phyloP scores from a whole-genome alignment of 2,888 invertebrate species.

The Sthenelais limicola region DNA sequence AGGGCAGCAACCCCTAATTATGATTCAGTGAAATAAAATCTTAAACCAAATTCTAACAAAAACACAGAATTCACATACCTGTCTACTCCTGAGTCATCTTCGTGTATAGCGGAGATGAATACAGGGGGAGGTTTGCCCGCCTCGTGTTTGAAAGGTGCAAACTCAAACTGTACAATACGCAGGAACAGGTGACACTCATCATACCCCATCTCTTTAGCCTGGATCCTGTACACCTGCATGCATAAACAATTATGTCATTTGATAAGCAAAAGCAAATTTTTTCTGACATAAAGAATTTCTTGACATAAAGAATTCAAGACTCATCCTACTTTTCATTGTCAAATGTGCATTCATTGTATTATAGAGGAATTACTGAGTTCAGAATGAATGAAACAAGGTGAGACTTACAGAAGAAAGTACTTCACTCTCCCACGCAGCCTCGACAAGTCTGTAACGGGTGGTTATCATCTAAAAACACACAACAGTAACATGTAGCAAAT shows the following conservation, averaged over 20 bases:
- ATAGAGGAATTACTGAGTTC: too few relatives aligned
- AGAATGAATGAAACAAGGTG: too few relatives aligned
- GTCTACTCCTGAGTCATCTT: constrained; percentile 69
- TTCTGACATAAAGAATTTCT: too few relatives aligned
- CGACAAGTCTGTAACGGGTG: constrained; percentile 61
- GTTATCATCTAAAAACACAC: constrained; percentile 27
- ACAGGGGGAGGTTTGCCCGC: constrained; percentile 68
- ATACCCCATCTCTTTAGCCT: constrained; percentile 67
- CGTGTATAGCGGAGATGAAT: constrained; percentile 67
- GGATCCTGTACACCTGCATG: constrained; percentile 67
- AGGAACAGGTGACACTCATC: constrained; percentile 71
- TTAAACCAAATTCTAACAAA: too few relatives aligned
- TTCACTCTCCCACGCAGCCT: constrained; percentile 69
- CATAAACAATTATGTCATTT: too few relatives aligned
- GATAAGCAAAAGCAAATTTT: too few relatives aligned
- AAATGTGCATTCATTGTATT: too few relatives aligned
- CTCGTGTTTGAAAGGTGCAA: constrained; percentile 68
- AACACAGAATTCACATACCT: too few relatives aligned
- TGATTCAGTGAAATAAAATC: too few relatives aligned
- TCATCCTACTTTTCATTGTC: too few relatives aligned
- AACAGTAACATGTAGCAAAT: not conserved
- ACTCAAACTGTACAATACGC: constrained; percentile 71
- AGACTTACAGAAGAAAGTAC: constrained; percentile 65
- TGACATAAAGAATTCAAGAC: too few relatives aligned
- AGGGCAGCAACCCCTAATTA: too few relatives aligned